Evolutionary conservation across 2,113 vertebrate species (phyloP).

Genomic region (Lophius piscatorius): DNA sequence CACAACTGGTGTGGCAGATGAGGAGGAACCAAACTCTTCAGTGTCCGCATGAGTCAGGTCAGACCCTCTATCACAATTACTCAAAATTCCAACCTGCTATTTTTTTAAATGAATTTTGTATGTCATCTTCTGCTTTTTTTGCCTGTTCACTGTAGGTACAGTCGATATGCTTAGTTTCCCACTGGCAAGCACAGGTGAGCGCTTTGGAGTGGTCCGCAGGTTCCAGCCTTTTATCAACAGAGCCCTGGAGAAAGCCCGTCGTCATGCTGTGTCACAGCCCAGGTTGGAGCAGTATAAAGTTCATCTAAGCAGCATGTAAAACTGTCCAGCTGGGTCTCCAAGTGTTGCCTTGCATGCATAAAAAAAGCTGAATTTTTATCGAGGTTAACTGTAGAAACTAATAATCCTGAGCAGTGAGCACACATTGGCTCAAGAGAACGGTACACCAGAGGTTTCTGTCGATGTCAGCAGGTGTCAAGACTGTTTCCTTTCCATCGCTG

Average conservation of each 20-base stretch:
- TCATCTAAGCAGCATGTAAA: conserved; percentile 12
- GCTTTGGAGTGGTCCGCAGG: conserved; percentile 85
- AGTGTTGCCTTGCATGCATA: conserved; percentile 14
- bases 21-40: conserved; percentile 77
- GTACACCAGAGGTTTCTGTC: conserved; percentile 17
- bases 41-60: conserved; percentile 88
- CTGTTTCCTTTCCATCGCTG: conserved; percentile 32
- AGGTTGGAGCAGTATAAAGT: conserved; percentile 76
- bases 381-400: neutral
- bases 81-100: neutral
- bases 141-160: conserved; percentile 76
- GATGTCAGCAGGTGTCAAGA: conserved; percentile 35
- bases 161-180: conserved; percentile 84
- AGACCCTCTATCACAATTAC: conserved; percentile 43
- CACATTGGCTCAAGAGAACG: neutral
- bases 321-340: conserved; percentile 9
- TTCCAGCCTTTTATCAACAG: conserved; percentile 83
- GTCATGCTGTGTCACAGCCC: conserved; percentile 79
- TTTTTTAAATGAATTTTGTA: neutral
- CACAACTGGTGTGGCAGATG: conserved; percentile 83
- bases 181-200: conserved; percentile 87
- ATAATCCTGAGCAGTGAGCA: neutral
- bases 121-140: conserved; percentile 3
- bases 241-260: conserved; percentile 84
- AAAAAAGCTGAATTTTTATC: conserved; percentile 7